Conservation (phyloP, 2,888 invertebrate genomes). For the Eristalis intricaria region DNA sequence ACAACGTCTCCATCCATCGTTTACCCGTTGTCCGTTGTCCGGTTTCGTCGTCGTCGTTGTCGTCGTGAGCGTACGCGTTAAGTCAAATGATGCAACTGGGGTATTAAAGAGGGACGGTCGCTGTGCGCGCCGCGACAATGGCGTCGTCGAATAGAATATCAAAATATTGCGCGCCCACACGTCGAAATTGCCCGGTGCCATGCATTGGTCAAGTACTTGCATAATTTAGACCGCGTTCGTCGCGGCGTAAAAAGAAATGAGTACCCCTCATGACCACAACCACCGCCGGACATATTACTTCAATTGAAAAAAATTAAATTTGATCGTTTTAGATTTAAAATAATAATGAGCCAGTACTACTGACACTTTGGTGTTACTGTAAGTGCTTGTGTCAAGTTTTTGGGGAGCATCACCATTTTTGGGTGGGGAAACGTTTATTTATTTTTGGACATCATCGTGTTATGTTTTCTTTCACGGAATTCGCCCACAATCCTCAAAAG, state of each 20-base stretch:
- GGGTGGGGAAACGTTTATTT: slow-evolving; percentile 17
- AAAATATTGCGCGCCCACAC: slow-evolving; percentile 69
- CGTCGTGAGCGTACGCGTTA: background rate
- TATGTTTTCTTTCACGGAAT: slow-evolving; percentile 34
- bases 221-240: slow-evolving; percentile 54
- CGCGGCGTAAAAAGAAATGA: background rate
- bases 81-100: slow-evolving; percentile 63
- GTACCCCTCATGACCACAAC: background rate
- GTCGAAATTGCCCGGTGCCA: slow-evolving; percentile 53
- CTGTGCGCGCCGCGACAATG: slow-evolving; percentile 34
- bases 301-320: slow-evolving; percentile 69
- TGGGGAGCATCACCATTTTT: slow-evolving; percentile 27
- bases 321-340: slow-evolving; percentile 69
- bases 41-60: background rate
- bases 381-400: background rate
- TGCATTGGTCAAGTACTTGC: slow-evolving; percentile 66
- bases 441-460: slow-evolving; percentile 6
- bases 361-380: background rate
- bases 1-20: background rate
- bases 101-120: slow-evolving; percentile 37
- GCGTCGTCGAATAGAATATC: slow-evolving; percentile 62
- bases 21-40: background rate
- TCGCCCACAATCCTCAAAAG: slow-evolving; percentile 26
- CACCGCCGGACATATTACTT: slow-evolving; percentile 65
- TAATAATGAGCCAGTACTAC: slow-evolving; percentile 35